Conservation (phyloP, 2,888 invertebrate genomes). For the Conops quadrifasciatus region DNA sequence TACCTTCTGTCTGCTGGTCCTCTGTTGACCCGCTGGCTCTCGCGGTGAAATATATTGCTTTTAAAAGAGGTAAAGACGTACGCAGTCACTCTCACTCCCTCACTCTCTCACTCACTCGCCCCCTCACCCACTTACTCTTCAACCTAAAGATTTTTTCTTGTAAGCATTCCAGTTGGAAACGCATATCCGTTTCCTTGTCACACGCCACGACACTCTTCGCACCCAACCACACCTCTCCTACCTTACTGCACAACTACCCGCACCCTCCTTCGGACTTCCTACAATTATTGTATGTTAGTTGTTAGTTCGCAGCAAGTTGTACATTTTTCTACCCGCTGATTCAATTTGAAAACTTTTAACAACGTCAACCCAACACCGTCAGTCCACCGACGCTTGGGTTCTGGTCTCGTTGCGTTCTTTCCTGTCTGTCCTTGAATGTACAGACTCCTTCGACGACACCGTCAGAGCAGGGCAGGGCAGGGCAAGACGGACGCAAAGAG, state of each 20-base stretch:
- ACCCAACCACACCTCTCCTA: not conserved
- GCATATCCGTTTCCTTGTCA: conserved; percentile 7
- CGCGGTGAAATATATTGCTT: too few relatives aligned
- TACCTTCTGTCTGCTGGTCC: too few relatives aligned
- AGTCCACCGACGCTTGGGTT: conserved; percentile 1
- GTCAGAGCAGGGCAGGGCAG: not conserved
- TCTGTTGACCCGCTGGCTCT: too few relatives aligned
- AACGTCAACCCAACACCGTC: conserved; percentile 35
- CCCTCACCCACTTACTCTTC: not conserved
- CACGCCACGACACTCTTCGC: not conserved
- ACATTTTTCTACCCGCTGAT: conserved; percentile 20
- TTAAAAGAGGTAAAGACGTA: too few relatives aligned
- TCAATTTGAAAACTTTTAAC: conserved; percentile 39
- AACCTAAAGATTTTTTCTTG: too few relatives aligned
- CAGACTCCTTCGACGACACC: not conserved
- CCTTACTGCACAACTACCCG: too few relatives aligned
- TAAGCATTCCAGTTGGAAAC: not conserved
- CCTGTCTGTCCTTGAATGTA: not conserved
- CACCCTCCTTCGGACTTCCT: conserved; percentile 4
- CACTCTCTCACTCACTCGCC: not conserved
- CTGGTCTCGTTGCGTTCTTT: not conserved
- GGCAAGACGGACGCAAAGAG: not conserved
- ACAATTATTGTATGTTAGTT: not conserved
- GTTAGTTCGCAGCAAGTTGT: not conserved
- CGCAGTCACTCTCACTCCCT: not conserved